phyloP scores from a whole-genome alignment of 2,797 vertebrate species.

The Malacoraja senta region DNA sequence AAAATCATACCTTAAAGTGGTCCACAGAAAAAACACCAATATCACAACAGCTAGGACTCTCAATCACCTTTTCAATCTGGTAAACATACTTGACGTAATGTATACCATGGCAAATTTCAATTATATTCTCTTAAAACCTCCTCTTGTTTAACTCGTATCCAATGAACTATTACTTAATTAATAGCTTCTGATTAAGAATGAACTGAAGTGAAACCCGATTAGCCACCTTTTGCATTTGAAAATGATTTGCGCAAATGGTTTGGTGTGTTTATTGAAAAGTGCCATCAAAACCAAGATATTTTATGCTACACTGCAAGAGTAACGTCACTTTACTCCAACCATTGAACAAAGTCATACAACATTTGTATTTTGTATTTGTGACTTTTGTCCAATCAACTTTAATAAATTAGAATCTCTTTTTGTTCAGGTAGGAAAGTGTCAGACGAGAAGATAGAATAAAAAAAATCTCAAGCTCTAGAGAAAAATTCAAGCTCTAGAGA shows the following conservation, averaged over 20 bases:
- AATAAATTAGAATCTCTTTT: neutral
- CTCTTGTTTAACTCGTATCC: neutral
- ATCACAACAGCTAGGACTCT: neutral
- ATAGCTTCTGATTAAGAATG: neutral
- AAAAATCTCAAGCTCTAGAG: neutral
- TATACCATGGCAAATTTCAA: neutral
- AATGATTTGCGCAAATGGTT: neutral
- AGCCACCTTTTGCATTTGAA: neutral
- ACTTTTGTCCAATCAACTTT: neutral
- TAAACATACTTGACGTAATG: neutral
- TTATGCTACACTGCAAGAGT: neutral
- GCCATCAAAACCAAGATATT: neutral
- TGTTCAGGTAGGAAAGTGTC: neutral
- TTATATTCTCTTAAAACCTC: neutral
- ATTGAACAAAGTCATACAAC: neutral
- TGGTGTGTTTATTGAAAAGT: neutral
- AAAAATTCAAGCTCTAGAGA: neutral
- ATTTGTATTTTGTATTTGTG: neutral
- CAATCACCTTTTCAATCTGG: neutral
- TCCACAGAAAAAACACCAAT: neutral
- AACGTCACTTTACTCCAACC: neutral
- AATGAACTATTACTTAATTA: neutral
- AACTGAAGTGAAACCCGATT: neutral
- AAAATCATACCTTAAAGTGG: neutral
- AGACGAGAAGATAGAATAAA: neutral